Evolutionary conservation across 2,888 invertebrate genomes (phyloP).

Genomic region (Meiosimyza decipiens): DNA sequence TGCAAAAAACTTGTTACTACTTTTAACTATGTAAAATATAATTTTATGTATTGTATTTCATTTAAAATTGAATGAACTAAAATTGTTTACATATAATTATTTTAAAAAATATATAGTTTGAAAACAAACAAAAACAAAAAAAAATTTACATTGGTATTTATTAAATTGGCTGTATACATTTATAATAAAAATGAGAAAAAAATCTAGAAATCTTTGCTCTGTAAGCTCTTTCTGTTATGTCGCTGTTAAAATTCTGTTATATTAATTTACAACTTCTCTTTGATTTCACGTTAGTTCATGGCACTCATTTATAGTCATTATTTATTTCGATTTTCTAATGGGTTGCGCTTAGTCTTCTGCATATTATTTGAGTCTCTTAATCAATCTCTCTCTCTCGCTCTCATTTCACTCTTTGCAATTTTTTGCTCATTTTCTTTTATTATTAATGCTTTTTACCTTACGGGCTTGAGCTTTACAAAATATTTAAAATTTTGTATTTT

Average conservation of each 20-base stretch:
- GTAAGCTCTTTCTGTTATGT: slow-evolving; percentile 6
- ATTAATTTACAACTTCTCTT: not conserved
- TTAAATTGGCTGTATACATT: slow-evolving; percentile 29
- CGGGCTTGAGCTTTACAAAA: no score
- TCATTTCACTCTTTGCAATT: not conserved
- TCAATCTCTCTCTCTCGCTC: not conserved
- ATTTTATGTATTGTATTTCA: slow-evolving; percentile 38
- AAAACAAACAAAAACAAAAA: slow-evolving; percentile 45
- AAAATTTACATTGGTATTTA: slow-evolving; percentile 43
- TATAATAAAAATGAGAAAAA: slow-evolving; percentile 23
- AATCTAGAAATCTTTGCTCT: slow-evolving; percentile 28
- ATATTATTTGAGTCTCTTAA: not conserved
- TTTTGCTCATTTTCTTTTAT: slow-evolving; percentile 2
- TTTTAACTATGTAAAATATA: slow-evolving; percentile 27
- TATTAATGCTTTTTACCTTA: no score
- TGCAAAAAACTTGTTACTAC: slow-evolving; percentile 14
- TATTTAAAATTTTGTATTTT: no score
- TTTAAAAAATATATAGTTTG: slow-evolving; percentile 44
- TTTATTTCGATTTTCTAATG: no score
- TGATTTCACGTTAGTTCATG: not conserved
- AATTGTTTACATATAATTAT: slow-evolving; percentile 44
- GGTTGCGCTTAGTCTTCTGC: no score
- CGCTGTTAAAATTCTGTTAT: slow-evolving; percentile 11
- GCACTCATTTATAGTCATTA: no score
- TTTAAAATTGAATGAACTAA: slow-evolving; percentile 32